Percentiles rank a stretch among this genome's conserved stretches.
Conservation (phyloP, 92 coral and sea anemone species). For the Zoanthus sociatus region DNA sequence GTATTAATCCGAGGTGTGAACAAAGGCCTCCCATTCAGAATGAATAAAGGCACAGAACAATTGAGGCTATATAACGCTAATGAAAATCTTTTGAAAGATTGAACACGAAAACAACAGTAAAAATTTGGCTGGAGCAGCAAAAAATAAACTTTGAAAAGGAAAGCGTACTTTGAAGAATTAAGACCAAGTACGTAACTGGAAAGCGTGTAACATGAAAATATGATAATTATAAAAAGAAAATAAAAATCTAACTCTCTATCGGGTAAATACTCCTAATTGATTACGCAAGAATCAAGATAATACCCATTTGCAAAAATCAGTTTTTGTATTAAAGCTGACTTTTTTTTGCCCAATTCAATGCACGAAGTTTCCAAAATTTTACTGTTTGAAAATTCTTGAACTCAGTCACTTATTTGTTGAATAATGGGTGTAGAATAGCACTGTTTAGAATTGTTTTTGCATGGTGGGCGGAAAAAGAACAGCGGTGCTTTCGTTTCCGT, state of each 20-base stretch:
- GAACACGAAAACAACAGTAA: conserved; percentile 77
- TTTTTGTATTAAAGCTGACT: conserved; percentile 24
- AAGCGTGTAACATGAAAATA: conserved; percentile 11
- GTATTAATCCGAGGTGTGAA: conserved; percentile 81
- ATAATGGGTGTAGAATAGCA: not conserved
- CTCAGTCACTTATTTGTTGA: not conserved
- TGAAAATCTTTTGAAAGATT: conserved; percentile 77
- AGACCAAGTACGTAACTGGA: conserved; percentile 46
- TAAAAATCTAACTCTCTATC: not conserved
- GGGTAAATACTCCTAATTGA: conserved; percentile 59
- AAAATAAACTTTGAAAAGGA: conserved; percentile 40
- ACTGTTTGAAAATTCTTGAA: not conserved
- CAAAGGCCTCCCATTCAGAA: conserved; percentile 84
- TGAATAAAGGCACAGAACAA: conserved; percentile 77
- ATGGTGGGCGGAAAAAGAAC: conserved; percentile 30
- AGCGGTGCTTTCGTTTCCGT: conserved; percentile 32
- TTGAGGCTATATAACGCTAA: conserved; percentile 87
- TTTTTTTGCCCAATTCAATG: conserved; percentile 7
- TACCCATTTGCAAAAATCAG: conserved; percentile 31
- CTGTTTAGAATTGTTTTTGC: conserved; percentile 15
- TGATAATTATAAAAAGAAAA: not conserved
- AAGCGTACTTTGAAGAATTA: conserved; percentile 47
- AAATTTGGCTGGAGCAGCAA: conserved; percentile 59
- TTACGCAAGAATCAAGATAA: conserved; percentile 55
- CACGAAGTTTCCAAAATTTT: not conserved